phyloP scores from a whole-genome alignment of 2,888 invertebrate genomes.

The Eupelmus urozonus region DNA sequence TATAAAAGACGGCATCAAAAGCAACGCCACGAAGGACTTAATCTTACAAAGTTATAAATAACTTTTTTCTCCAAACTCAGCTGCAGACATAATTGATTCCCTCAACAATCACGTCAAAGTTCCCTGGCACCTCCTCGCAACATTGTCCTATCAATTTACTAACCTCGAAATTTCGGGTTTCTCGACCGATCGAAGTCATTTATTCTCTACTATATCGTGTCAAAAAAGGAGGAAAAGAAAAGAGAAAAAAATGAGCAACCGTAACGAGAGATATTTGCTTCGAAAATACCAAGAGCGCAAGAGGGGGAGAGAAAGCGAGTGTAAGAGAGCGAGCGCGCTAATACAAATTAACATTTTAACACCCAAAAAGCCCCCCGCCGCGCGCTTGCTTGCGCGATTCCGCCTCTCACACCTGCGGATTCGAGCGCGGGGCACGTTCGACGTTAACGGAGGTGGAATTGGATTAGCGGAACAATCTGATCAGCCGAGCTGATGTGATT shows the following conservation, averaged over 20 bases:
- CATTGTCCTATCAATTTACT: slow-evolving; percentile 51
- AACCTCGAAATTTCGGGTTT: not conserved
- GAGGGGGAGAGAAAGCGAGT: not conserved
- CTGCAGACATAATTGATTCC: slow-evolving; percentile 13
- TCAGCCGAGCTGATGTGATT: slow-evolving; percentile 74
- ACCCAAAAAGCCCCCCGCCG: slow-evolving; percentile 66
- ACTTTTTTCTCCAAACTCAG: not conserved
- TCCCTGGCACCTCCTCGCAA: too few relatives aligned
- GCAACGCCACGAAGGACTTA: too few relatives aligned
- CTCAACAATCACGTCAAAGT: not conserved
- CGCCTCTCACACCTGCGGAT: not conserved
- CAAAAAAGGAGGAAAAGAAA: not conserved
- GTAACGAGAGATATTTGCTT: not conserved
- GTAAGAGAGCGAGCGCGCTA: slow-evolving; percentile 47
- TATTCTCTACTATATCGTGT: not conserved
- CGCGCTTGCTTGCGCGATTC: slow-evolving; percentile 26
- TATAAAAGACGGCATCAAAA: too few relatives aligned
- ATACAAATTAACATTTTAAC: slow-evolving; percentile 71
- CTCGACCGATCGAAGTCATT: not conserved
- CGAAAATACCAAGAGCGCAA: not conserved
- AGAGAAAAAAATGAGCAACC: not conserved
- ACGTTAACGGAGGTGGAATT: slow-evolving; percentile 70
- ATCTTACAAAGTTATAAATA: too few relatives aligned
- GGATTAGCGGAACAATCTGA: slow-evolving; percentile 74
- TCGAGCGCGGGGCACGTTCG: slow-evolving; percentile 51